Percentiles rank a stretch among this genome's conserved stretches.
phyloP scores from a whole-genome alignment of 1,140 invertebrate genomes.

The Drosophila miranda region DNA sequence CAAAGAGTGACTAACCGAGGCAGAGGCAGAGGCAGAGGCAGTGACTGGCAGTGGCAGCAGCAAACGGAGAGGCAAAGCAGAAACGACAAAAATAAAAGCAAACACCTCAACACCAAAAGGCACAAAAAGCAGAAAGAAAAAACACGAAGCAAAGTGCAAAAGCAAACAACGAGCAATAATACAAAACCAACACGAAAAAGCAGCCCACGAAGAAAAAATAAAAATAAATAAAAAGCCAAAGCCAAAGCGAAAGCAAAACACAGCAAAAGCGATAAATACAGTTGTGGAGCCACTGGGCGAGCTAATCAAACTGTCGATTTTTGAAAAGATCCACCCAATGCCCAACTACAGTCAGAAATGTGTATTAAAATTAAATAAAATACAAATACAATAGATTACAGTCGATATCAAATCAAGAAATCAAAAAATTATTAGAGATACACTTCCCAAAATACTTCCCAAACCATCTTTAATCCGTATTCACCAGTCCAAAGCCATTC shows the following conservation, averaged over 20 bases:
- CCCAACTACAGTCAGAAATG: background rate
- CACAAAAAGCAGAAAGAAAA: constrained; percentile 16
- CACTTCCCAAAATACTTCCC: too few relatives aligned
- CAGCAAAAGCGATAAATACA: constrained; percentile 49
- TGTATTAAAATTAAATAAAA: too few relatives aligned
- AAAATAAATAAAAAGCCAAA: constrained; percentile 21
- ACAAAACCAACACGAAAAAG: constrained; percentile 28
- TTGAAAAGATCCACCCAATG: too few relatives aligned
- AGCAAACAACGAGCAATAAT: constrained; percentile 59
- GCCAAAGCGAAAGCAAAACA: constrained; percentile 27
- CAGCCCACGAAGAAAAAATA: constrained; percentile 19
- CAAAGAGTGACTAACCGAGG: constrained; percentile 72
- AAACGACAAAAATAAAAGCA: constrained; percentile 24
- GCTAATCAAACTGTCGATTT: too few relatives aligned
- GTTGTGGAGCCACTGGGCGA: constrained; percentile 34
- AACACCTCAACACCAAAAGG: constrained; percentile 6
- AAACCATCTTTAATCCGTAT: too few relatives aligned
- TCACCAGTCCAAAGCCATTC: too few relatives aligned
- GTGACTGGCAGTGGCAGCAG: background rate
- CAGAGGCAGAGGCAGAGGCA: constrained; percentile 6
- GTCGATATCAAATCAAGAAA: too few relatives aligned
- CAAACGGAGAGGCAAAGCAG: constrained; percentile 24
- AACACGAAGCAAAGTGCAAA: constrained; percentile 59
- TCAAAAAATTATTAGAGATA: too few relatives aligned
- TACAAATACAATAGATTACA: too few relatives aligned